phyloP scores from a whole-genome alignment of 2,113 vertebrate genomes.

The Geococcyx californianus region DNA sequence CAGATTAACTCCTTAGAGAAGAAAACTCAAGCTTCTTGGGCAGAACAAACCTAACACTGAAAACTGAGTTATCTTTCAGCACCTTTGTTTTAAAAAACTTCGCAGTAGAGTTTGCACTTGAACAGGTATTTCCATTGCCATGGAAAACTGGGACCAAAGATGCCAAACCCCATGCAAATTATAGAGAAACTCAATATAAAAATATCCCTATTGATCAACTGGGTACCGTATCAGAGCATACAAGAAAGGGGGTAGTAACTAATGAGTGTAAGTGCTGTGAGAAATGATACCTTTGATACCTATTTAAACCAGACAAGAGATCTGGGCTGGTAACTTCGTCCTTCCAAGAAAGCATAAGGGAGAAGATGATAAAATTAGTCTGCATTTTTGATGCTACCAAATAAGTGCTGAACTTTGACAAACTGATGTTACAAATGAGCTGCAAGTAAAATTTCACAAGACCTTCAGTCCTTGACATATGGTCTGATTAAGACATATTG shows the following conservation, averaged over 20 bases:
- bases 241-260: neutral
- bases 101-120: neutral
- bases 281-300: neutral
- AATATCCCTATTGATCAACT: neutral
- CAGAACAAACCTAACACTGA: neutral
- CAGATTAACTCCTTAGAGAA: neutral
- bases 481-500: slow-evolving; percentile 40
- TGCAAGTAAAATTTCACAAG: slow-evolving; percentile 6
- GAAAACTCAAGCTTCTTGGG: neutral
- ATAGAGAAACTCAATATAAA: neutral
- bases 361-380: neutral
- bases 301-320: neutral
- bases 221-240: neutral
- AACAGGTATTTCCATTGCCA: neutral
- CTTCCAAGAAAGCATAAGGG: neutral
- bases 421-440: neutral
- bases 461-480: neutral
- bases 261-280: neutral
- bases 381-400: neutral
- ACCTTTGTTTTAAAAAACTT: neutral
- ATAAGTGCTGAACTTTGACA: neutral
- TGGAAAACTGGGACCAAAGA: neutral
- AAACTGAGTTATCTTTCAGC: neutral
- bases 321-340: neutral
- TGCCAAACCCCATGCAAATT: neutral